phyloP scores from a whole-genome alignment of 2,113 vertebrate species.

The Gila orcuttii region DNA sequence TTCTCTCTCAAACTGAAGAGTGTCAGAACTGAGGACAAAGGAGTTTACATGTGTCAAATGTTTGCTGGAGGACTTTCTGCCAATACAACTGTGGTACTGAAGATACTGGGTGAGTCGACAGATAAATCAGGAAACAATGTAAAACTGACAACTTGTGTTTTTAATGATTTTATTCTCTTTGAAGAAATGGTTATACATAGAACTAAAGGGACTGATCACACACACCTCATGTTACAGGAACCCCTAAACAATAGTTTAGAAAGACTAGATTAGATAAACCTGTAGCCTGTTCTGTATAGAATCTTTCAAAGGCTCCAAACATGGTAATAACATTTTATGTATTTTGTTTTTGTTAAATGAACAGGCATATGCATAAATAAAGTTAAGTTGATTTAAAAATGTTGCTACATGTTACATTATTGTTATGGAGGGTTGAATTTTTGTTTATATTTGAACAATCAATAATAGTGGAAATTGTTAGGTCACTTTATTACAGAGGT shows the following conservation, averaged over 20 bases:
- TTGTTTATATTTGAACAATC: too few relatives aligned
- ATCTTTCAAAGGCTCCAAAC: too few relatives aligned
- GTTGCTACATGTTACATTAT: too few relatives aligned
- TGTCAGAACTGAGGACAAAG: constrained; percentile 27
- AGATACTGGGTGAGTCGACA: constrained; percentile 41
- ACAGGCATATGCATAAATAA: too few relatives aligned
- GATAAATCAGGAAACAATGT: not conserved
- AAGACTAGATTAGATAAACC: too few relatives aligned
- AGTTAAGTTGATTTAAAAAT: too few relatives aligned
- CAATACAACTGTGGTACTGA: not conserved
- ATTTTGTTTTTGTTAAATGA: too few relatives aligned
- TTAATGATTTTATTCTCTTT: not conserved
- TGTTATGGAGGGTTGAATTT: too few relatives aligned
- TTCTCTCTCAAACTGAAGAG: constrained; percentile 38
- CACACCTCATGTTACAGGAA: not conserved
- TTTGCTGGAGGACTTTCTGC: constrained; percentile 28
- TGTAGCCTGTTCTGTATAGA: too few relatives aligned
- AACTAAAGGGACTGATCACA: not conserved
- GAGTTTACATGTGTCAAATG: constrained; percentile 49
- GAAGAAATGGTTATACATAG: not conserved
- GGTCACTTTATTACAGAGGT: too few relatives aligned
- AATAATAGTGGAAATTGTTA: too few relatives aligned
- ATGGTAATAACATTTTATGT: too few relatives aligned
- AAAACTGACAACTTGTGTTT: not conserved
- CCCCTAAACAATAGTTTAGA: not conserved